Base-by-base conservation (phyloP, 92 coral and sea anemone genomes). In the Umimayanthus kanabou region DNA sequence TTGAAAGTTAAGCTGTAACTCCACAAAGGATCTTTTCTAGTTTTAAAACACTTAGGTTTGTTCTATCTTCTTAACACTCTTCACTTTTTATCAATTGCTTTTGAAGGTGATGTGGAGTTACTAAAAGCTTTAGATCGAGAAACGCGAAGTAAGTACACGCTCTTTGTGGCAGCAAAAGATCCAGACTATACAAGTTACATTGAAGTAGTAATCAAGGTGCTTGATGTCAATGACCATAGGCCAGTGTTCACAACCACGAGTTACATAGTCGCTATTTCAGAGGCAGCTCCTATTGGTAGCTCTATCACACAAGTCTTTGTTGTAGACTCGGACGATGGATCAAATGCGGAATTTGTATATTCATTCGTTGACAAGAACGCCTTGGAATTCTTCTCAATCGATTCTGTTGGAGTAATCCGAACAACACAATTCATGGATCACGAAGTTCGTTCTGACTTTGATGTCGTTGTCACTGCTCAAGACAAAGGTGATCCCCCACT, bases 141-240 rank as follows among this genome's bases (percentile, higher is more conserved):
- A 82, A 50, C 84, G 1, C 89, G 65, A 76, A 58, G 80, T 39
- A 64, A 45, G 14, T 77, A 74, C 83, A 73, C 90, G 11, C 90
- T 92, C 25, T 92, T 92, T 49, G 77, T 92, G 57, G 80, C 92
- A 18, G 92, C 87, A 25, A 81, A 87, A 26, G 92, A 92, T 71
- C 82, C 89, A 30, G 49, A 76, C 85, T 89, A 65, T 64, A 65
- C 82, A 74, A 92, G 85, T 43, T 92, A 85, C 70, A 45, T 87
- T 20, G 89, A 87, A 76, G 88, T 86, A 15, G 6, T 77, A 47
- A 77, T 92, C 22, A 86, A 75, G 29, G 89, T 92, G 4, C 90
- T 92, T 65, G 94, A 92, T 76, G 81, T 86, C 22, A 92, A 92
- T 78, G 94, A 92, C 30, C 88, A 92, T 84, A 89, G 85, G 75